Conservation (phyloP, 2,797 vertebrate genomes). For the Falco biarmicus region DNA sequence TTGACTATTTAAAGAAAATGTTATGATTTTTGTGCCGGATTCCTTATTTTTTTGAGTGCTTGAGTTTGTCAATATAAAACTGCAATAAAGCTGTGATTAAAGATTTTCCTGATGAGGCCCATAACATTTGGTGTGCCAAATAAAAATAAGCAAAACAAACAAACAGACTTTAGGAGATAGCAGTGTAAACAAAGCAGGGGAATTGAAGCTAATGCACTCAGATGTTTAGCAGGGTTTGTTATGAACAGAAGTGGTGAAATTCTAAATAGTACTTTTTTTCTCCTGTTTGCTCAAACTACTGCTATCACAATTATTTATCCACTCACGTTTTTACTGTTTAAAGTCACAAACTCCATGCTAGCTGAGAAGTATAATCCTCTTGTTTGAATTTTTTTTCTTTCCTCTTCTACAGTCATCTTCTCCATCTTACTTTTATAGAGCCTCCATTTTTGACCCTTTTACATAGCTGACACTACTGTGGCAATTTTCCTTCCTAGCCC, state of each 20-base stretch:
- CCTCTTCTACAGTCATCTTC: background rate
- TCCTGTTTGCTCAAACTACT: background rate
- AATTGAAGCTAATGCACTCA: background rate
- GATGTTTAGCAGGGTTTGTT: background rate
- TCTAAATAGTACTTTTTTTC: background rate
- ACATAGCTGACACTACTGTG: background rate
- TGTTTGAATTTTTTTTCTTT: background rate
- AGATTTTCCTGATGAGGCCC: background rate
- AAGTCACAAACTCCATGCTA: background rate
- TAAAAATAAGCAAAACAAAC: background rate
- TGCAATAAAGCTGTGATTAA: background rate
- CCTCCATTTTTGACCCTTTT: background rate
- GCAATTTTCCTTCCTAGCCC: background rate
- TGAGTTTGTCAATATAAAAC: background rate
- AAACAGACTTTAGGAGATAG: background rate
- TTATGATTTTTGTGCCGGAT: background rate
- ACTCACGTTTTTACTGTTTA: background rate
- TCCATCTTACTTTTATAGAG: background rate
- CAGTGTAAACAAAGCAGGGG: background rate
- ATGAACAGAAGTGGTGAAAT: background rate
- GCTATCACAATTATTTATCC: background rate
- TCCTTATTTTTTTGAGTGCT: background rate
- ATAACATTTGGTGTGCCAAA: background rate
- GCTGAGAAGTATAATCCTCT: background rate
- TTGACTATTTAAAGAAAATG: background rate